A percentile compares a stretch with the other conserved stretches of the same genome.
Evolutionary conservation across 2,113 vertebrate species (phyloP).

Genomic region (Melanostigma gelatinosum): DNA sequence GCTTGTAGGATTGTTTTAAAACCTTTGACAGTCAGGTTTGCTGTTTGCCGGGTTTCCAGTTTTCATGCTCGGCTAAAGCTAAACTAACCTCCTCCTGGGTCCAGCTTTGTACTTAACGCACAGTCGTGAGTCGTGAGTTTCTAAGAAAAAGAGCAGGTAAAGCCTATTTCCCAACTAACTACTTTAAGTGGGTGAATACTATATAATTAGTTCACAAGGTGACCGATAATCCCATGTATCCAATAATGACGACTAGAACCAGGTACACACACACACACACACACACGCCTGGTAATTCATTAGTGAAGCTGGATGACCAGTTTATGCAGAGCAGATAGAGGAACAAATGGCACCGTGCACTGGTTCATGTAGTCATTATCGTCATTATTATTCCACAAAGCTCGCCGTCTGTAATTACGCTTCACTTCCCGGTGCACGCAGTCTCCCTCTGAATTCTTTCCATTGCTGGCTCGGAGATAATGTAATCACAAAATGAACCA

Average conservation of each 20-base stretch:
- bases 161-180: not conserved
- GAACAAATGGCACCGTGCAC: constrained; percentile 63
- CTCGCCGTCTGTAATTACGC: constrained; percentile 57
- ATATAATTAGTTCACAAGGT: constrained; percentile 15
- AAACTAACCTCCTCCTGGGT: not conserved
- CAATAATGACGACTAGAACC: constrained; percentile 5
- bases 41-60: not conserved
- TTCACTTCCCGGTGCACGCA: constrained; percentile 32
- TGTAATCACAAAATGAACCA: constrained; percentile 57
- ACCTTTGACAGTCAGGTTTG: not conserved
- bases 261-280: constrained; percentile 22
- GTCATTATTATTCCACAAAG: constrained; percentile 67
- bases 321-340: constrained; percentile 61
- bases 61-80: not conserved
- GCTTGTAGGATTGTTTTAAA: not conserved
- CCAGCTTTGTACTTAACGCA: not conserved
- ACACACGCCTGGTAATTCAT: constrained; percentile 58
- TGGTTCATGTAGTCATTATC: constrained; percentile 63
- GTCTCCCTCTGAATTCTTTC: constrained; percentile 46
- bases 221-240: constrained; percentile 15
- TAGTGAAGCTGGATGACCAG: constrained; percentile 54
- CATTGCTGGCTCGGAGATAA: constrained; percentile 45
- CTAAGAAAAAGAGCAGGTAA: not conserved
- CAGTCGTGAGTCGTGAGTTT: not conserved
- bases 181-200: not conserved